phyloP scores from a whole-genome alignment of 2,888 invertebrate genomes.

The Tetheella fluctuosa region DNA sequence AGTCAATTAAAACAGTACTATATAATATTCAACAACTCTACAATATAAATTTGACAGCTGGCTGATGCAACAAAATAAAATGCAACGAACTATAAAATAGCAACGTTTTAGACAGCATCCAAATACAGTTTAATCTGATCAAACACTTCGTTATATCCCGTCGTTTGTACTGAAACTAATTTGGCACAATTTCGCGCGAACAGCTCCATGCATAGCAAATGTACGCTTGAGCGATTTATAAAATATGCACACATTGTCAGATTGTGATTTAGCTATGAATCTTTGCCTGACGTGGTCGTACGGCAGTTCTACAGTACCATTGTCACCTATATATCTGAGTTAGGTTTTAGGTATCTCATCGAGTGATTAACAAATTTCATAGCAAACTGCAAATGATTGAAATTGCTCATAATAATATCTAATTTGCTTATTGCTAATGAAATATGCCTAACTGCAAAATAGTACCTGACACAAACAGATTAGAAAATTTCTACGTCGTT shows the following conservation, averaged over 20 bases:
- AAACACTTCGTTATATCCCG: constrained; percentile 41
- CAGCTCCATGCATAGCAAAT: constrained; percentile 69
- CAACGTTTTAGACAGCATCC: constrained; percentile 13
- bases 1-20: neutral
- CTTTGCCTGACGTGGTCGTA: constrained; percentile 36
- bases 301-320: constrained; percentile 12
- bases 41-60: neutral
- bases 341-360: neutral
- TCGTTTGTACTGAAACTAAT: constrained; percentile 58
- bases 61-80: neutral
- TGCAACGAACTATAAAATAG: neutral
- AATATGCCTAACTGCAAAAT: no score
- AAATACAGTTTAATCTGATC: constrained; percentile 47
- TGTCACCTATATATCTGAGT: neutral
- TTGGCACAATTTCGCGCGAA: constrained; percentile 48
- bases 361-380: neutral
- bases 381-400: no score
- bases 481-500: no score
- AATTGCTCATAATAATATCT: no score
- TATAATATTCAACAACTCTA: neutral
- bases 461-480: no score
- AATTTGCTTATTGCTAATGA: no score
- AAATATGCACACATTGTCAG: constrained; percentile 72
- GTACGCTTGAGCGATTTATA: constrained; percentile 65
- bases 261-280: constrained; percentile 61